Evolutionary conservation across 2,888 invertebrate genomes (phyloP).

Genomic region (Copidosoma aretas): DNA sequence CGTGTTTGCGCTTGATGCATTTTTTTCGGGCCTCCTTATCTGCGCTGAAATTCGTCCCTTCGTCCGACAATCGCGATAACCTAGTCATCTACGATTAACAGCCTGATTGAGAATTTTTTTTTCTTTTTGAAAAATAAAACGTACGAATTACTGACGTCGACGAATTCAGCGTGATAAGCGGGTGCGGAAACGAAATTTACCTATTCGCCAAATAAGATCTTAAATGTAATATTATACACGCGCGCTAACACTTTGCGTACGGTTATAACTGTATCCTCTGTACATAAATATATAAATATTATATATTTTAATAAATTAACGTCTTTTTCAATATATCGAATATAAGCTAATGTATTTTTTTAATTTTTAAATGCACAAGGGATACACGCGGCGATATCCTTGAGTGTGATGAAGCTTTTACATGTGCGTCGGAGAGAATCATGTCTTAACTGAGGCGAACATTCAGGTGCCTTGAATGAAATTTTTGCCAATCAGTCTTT

Average conservation of each 20-base stretch:
- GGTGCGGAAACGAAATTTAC: no score
- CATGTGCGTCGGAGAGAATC: not conserved
- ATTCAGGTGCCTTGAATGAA: conserved; percentile 26
- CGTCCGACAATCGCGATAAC: not conserved
- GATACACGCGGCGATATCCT: conserved; percentile 11
- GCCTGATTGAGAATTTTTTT: no score
- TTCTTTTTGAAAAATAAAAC: no score
- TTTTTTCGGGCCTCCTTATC: conserved; percentile 10
- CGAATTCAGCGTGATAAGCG: no score
- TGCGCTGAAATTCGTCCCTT: no score
- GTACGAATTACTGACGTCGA: no score
- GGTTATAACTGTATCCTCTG: not conserved
- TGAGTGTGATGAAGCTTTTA: conserved; percentile 17
- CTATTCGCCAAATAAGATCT: no score
- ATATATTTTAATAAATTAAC: conserved; percentile 51
- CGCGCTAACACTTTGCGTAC: no score
- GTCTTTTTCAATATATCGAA: conserved; percentile 52
- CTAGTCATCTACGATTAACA: no score
- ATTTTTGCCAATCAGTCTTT: conserved; percentile 1
- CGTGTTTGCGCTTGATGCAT: conserved; percentile 13
- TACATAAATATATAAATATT: conserved; percentile 43
- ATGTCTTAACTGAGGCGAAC: conserved; percentile 8
- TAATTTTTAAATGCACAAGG: conserved; percentile 23
- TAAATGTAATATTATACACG: no score
- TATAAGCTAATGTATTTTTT: conserved; percentile 41